Evolutionary conservation across 2,797 vertebrate species (phyloP).

Genomic region (Rhabdophis nuchalis): DNA sequence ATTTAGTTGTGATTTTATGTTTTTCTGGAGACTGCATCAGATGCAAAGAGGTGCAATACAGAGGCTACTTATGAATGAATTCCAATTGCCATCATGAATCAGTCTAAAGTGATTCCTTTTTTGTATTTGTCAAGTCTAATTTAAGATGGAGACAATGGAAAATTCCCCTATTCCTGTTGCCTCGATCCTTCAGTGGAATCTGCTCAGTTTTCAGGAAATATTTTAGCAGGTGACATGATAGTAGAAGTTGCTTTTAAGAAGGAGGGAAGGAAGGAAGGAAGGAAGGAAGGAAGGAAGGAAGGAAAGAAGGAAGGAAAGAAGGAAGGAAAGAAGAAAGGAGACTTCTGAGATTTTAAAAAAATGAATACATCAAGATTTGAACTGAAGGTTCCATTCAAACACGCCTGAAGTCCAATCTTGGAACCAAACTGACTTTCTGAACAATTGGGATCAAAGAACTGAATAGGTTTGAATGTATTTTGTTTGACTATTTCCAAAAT

Average conservation of each 20-base stretch:
- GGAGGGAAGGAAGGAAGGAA: too few species aligned
- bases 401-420: background rate
- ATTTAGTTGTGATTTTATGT: background rate
- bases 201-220: background rate
- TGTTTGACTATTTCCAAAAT: background rate
- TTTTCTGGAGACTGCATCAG: background rate
- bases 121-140: background rate
- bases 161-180: background rate
- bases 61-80: background rate
- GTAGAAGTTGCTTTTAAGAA: background rate
- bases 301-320: background rate
- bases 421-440: background rate
- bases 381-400: background rate
- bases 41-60: background rate
- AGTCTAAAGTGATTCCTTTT: background rate
- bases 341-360: background rate
- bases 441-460: background rate
- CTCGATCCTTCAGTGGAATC: background rate
- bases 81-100: background rate
- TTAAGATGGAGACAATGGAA: background rate
- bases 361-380: background rate
- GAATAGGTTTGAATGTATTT: background rate
- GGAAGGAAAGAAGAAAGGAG: background rate
- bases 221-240: background rate
- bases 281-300: background rate